Evolutionary conservation across 2,888 invertebrate species (phyloP).

Genomic region (Lamellibrachia satsuma): DNA sequence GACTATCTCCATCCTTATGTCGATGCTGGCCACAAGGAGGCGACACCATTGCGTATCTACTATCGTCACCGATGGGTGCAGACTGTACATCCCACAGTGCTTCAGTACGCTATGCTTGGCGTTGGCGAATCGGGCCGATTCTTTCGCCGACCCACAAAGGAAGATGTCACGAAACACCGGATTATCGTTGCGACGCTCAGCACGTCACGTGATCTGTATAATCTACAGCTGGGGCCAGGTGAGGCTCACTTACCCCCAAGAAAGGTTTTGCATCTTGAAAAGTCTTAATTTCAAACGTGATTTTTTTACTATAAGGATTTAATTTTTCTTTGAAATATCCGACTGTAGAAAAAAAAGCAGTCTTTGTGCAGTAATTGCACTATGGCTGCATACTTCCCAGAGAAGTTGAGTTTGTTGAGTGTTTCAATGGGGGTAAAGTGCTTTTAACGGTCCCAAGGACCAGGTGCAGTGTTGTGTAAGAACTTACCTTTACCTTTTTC

Average conservation of each 20-base stretch:
- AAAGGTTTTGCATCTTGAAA: not conserved
- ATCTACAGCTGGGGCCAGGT: slow-evolving; percentile 70
- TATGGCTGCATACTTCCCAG: no score
- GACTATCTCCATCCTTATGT: slow-evolving; percentile 84
- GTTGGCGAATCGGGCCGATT: not conserved
- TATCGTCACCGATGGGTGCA: slow-evolving; percentile 82
- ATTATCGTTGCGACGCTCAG: slow-evolving; percentile 83
- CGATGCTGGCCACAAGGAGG: slow-evolving; percentile 73
- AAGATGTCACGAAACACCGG: slow-evolving; percentile 77
- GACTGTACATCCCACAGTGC: slow-evolving; percentile 78
- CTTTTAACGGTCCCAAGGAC: no score
- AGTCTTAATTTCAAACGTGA: not conserved
- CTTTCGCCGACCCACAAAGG: slow-evolving; percentile 77
- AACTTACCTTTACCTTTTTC: no score
- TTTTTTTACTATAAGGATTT: not conserved
- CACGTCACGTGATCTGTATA: slow-evolving; percentile 79
- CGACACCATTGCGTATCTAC: slow-evolving; percentile 80
- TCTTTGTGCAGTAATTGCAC: no score
- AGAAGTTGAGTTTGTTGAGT: no score
- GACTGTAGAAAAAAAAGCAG: no score
- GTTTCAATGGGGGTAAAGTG: no score
- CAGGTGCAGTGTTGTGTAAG: no score
- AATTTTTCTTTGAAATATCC: no score
- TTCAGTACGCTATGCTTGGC: slow-evolving; percentile 74
- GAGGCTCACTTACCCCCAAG: not conserved